Percentiles rank a stretch among this genome's conserved stretches.
These are phyloP conservation scores for Polyodon spathula DNA, from an alignment of 2,113 vertebrate species.

Conservation along the genomic window DNA sequence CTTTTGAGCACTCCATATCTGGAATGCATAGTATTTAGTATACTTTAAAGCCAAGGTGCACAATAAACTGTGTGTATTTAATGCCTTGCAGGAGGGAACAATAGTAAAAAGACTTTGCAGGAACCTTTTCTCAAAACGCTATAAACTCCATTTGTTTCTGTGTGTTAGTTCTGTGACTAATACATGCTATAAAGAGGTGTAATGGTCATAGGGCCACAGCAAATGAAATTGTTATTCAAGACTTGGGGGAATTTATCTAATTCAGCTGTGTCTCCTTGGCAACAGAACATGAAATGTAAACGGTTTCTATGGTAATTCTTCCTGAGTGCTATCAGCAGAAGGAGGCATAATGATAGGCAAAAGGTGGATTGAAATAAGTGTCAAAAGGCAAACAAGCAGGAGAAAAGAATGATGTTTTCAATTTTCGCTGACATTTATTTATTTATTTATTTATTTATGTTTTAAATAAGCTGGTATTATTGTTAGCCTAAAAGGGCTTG, in stretches of 20 bases:
- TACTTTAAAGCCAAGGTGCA: neutral
- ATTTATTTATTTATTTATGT: neutral
- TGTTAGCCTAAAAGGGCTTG: neutral
- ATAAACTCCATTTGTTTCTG: neutral
- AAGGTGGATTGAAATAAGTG: constrained; percentile 1
- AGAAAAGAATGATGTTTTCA: constrained; percentile 11
- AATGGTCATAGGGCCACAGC: constrained; percentile 11
- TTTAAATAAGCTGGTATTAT: neutral
- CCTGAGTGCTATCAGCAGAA: constrained; percentile 26
- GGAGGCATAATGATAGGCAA: constrained; percentile 36
- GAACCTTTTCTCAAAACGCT: no score
- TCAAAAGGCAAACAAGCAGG: constrained; percentile 4
- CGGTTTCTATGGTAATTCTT: constrained; percentile 59
- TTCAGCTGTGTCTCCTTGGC: constrained; percentile 48
- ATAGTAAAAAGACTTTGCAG: no score
- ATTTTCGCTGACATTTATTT: constrained; percentile 5
- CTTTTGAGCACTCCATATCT: neutral
- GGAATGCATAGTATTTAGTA: neutral
- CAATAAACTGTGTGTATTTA: neutral
- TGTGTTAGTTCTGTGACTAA: neutral
- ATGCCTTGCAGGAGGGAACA: no score
- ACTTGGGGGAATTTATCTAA: constrained; percentile 33
- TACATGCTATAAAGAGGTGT: constrained; percentile 1
- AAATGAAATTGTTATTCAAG: constrained; percentile 18
- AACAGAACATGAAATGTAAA: constrained; percentile 47